These are phyloP conservation scores for Zoroaster sp. DNA, from an alignment of 53 echinoderm and acorn worm species.

Conservation along the genomic window DNA sequence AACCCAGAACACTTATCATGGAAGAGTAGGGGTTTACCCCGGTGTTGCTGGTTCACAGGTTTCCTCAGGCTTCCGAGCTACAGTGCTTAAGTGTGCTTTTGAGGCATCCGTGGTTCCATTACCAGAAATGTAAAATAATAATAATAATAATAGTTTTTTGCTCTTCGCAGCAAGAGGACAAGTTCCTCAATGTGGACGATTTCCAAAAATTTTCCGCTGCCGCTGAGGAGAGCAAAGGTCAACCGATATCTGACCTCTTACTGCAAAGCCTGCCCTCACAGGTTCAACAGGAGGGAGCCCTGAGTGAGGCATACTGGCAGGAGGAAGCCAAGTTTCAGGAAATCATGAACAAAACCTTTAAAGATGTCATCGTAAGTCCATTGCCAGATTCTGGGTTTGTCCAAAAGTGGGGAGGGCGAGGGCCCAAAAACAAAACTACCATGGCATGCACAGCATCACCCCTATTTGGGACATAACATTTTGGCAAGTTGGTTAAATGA, in stretches of 20 bases:
- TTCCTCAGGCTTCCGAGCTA: no score
- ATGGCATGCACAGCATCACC: background rate
- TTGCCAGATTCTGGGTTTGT: no score
- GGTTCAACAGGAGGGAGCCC: conserved; percentile 50
- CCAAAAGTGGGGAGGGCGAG: background rate
- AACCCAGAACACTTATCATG: no score
- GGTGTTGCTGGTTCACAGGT: no score
- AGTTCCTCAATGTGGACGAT: conserved; percentile 45
- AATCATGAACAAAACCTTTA: conserved; percentile 5
- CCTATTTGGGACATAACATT: background rate
- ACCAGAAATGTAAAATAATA: background rate
- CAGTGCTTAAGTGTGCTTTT: no score
- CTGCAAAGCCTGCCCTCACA: conserved; percentile 44
- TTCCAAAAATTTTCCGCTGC: conserved; percentile 48
- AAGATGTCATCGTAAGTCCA: conserved; percentile 34
- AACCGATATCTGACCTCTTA: conserved; percentile 51
- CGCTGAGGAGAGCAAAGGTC: conserved; percentile 39
- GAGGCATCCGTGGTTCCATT: no score
- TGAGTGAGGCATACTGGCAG: conserved; percentile 23
- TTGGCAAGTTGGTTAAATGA: background rate
- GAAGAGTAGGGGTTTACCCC: no score
- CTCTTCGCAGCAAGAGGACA: conserved; percentile 42
- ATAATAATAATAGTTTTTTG: background rate
- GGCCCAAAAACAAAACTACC: background rate
- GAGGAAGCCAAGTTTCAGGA: conserved; percentile 39